phyloP scores from a whole-genome alignment of 2,113 vertebrate species.

The Aspiorhynchus laticeps region DNA sequence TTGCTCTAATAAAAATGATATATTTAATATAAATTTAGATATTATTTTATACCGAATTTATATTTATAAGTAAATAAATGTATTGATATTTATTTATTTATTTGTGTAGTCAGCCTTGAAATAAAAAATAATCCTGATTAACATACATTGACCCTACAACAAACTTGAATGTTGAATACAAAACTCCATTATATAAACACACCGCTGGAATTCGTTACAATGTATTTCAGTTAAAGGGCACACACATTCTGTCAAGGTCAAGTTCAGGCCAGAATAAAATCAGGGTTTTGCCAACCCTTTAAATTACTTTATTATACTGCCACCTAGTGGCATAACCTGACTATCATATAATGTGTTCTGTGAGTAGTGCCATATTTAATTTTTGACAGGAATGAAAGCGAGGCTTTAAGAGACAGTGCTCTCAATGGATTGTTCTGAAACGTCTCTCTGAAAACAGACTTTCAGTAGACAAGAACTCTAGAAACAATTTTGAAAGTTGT shows the following conservation, averaged over 20 bases:
- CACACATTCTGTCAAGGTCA: constrained; percentile 66
- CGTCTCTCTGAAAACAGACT: neutral
- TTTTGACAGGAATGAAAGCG: neutral
- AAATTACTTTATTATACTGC: constrained; percentile 61
- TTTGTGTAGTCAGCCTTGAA: neutral
- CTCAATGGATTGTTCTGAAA: no score
- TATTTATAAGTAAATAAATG: neutral
- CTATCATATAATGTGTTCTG: neutral
- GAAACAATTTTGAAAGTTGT: neutral
- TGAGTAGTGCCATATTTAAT: no score
- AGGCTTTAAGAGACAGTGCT: neutral
- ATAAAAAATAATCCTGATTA: neutral
- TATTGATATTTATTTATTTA: neutral
- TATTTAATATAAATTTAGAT: neutral
- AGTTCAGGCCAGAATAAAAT: constrained; percentile 72
- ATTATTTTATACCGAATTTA: neutral
- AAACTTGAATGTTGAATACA: neutral
- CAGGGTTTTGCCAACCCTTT: constrained; percentile 42
- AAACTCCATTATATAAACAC: neutral
- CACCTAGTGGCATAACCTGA: constrained; percentile 62
- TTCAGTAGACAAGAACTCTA: neutral
- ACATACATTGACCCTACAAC: neutral
- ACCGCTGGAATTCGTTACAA: neutral
- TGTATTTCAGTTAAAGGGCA: neutral
- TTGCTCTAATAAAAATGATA: no score